Evolutionary conservation across 2,113 vertebrate genomes (phyloP).

Genomic region (Callipepla californica): DNA sequence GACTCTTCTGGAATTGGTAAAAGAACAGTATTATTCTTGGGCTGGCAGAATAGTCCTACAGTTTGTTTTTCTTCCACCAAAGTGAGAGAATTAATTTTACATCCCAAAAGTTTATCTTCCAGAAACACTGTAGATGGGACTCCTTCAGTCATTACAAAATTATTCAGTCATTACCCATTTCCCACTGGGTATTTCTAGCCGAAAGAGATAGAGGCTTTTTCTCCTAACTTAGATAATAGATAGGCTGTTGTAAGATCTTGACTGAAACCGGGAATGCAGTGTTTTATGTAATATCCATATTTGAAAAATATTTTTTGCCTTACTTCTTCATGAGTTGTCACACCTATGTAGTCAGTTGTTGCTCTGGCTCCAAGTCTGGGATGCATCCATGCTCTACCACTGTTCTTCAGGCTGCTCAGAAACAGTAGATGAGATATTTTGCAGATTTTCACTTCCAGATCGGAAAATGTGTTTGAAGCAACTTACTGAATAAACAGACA

Average conservation of each 20-base stretch:
- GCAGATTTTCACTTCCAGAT: neutral
- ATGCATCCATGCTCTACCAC: neutral
- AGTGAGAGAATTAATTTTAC: neutral
- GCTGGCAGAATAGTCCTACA: neutral
- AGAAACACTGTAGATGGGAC: neutral
- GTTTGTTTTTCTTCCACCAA: neutral
- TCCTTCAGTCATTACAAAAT: neutral
- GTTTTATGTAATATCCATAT: neutral
- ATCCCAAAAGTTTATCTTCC: slow-evolving; percentile 35
- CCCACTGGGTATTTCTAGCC: neutral
- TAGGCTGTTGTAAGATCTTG: neutral
- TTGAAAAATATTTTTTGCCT: slow-evolving; percentile 18
- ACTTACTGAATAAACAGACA: neutral
- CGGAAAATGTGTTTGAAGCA: neutral
- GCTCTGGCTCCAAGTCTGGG: neutral
- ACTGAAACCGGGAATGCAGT: neutral
- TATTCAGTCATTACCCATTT: neutral
- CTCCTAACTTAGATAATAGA: neutral
- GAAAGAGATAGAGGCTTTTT: neutral
- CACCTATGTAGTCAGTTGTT: slow-evolving; percentile 2
- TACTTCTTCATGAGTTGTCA: neutral
- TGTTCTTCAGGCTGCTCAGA: neutral
- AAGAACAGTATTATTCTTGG: slow-evolving; percentile 23
- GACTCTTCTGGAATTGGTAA: neutral
- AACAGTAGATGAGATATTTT: neutral